phyloP scores from a whole-genome alignment of 35 echinoderm and acorn worm genomes.

The Lytechinus pictus region DNA sequence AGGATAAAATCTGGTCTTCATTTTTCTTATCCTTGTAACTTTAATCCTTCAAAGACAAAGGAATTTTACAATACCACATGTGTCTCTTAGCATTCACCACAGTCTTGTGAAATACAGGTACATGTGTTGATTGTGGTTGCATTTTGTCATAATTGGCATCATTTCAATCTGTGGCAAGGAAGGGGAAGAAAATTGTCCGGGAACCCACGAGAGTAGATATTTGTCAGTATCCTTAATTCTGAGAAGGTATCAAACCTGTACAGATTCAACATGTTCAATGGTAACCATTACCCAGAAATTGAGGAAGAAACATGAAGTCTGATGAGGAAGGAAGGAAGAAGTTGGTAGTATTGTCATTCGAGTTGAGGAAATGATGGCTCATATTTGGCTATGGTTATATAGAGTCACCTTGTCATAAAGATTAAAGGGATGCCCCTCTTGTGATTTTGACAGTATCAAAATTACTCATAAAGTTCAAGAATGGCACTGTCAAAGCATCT shows the following conservation, averaged over 20 bases:
- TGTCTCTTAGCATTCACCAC: background rate
- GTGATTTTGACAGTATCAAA: background rate
- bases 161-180: background rate
- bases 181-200: background rate
- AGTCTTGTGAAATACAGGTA: background rate
- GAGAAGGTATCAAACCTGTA: background rate
- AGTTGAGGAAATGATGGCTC: background rate
- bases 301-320: background rate
- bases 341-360: background rate
- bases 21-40: background rate
- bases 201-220: background rate
- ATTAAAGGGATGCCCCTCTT: background rate
- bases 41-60: background rate
- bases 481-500: background rate
- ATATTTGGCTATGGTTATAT: background rate
- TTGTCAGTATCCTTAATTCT: background rate
- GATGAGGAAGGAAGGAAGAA: background rate
- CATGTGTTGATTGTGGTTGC: background rate
- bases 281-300: background rate
- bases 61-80: background rate
- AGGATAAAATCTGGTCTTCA: background rate
- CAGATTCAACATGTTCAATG: background rate
- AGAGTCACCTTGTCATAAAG: background rate
- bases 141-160: background rate
- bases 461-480: conserved; percentile 18